Evolutionary conservation across 92 coral and sea anemone genomes (phyloP), one percentile per base, ranked within the genome.

Genomic region (Plumapathes pennacea): DNA sequence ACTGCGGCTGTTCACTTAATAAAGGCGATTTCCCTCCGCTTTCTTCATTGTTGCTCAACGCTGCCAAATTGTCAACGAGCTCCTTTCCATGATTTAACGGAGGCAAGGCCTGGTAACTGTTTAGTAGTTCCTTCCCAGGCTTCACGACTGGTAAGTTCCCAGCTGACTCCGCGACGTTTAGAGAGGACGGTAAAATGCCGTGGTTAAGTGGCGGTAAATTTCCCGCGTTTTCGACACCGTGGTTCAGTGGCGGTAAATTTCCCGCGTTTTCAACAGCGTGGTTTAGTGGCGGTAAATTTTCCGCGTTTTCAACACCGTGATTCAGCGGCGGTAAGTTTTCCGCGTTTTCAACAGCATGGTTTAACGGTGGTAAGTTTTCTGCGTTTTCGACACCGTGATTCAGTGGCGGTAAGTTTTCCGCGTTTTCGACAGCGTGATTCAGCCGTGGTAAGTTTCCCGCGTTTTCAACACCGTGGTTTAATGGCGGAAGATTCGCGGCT

Each of bases 401-500:
- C 62, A 82, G 26, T 27, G 89, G 89, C 14, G 89, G 86, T 26
- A 82, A 66, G 21, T 67, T 69, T 25, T 65, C 81, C 25, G 90
- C 96, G 62, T 54, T 72, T 30, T 52, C 67, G 24, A 54, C 59
- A 17, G 76, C 96, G 48, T 87, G 74, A 36, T 83, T 77, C 73
- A 91, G 46, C 25, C 91, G 97, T 31, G 97, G 89, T 0, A 90
- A 63, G 2, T 62, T 45, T 3, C 64, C 50, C 14, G 46, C 48
- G 23, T 20, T 29, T 39, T 66, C 86, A 57, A 80, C 65, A 10
- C 72, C 96, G 38, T 83, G 91, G 72, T 74, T 68, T 69, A 91
- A 54, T 25, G 97, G 96, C 12, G 97, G 95, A 6, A 86, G 89
- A 56, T 61, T 69, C 44, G 30, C 47, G 10, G 77, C 84, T 10